Conservation (phyloP, 2,888 invertebrate genomes). For the Ommatoiulus sabulosus region DNA sequence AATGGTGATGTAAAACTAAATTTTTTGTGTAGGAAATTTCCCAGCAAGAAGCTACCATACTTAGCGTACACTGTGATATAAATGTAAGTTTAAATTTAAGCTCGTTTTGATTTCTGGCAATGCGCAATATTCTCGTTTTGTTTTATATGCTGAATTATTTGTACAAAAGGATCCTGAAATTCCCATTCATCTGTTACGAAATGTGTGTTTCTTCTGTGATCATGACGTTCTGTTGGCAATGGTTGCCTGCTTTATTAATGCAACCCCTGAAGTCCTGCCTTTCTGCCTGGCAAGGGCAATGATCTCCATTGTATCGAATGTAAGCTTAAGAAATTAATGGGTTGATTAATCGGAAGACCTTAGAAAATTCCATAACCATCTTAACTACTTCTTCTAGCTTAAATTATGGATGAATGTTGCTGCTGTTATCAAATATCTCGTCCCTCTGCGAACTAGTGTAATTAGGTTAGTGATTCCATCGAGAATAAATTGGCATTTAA, state of each 20-base stretch:
- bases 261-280: slow-evolving; percentile 80
- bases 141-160: neutral
- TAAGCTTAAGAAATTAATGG: no score
- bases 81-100: slow-evolving; percentile 64
- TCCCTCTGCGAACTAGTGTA: slow-evolving; percentile 87
- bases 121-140: neutral
- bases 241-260: slow-evolving; percentile 84
- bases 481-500: neutral
- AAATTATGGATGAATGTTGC: slow-evolving; percentile 94
- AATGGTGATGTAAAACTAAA: neutral
- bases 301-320: slow-evolving; percentile 89
- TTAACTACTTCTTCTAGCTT: slow-evolving; percentile 72
- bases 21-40: slow-evolving; percentile 76
- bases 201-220: slow-evolving; percentile 94
- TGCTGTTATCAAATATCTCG: slow-evolving; percentile 87
- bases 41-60: slow-evolving; percentile 83
- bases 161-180: slow-evolving; percentile 86
- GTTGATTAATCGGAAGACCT: no score
- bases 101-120: neutral
- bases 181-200: slow-evolving; percentile 87
- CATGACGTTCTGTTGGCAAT: slow-evolving; percentile 89
- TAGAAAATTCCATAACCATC: no score
- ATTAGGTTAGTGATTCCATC: slow-evolving; percentile 68
- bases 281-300: slow-evolving; percentile 91
- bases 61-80: slow-evolving; percentile 87